phyloP scores from a whole-genome alignment of 2,113 vertebrate genomes.

The Cyprinus carpio region DNA sequence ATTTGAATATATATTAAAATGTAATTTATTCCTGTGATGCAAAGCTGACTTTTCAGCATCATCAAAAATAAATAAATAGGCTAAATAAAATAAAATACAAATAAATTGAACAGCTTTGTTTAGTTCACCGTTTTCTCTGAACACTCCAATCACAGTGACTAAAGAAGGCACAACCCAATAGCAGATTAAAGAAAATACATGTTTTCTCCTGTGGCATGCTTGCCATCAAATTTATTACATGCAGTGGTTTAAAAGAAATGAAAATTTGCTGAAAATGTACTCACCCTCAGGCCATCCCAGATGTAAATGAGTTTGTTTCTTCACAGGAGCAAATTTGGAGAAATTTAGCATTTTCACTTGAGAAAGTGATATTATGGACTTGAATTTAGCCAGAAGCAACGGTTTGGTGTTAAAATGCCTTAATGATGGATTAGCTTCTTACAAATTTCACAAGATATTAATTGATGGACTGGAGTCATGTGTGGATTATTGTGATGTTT shows the following conservation, averaged over 20 bases:
- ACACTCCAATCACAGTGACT: too few relatives aligned
- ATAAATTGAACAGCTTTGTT: too few relatives aligned
- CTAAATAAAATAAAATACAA: too few relatives aligned
- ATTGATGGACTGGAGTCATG: neutral
- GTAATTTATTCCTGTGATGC: too few relatives aligned
- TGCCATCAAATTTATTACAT: neutral
- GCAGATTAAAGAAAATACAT: neutral
- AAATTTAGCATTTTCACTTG: too few relatives aligned
- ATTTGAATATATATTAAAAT: too few relatives aligned
- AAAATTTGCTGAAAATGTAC: neutral
- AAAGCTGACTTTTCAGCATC: too few relatives aligned
- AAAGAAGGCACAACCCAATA: neutral
- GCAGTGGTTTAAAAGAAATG: neutral
- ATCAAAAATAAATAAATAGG: too few relatives aligned
- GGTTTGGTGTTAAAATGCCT: neutral
- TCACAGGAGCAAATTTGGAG: neutral
- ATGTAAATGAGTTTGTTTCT: neutral
- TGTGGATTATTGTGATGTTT: neutral
- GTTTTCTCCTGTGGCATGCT: conserved; percentile 1
- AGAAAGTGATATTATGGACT: neutral
- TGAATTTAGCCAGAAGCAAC: neutral
- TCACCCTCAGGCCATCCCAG: neutral
- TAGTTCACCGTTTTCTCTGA: too few relatives aligned
- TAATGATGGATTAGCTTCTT: neutral
- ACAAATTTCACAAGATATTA: neutral